phyloP scores from a whole-genome alignment of 35 echinoderm and acorn worm species.

The Diadema setosum region DNA sequence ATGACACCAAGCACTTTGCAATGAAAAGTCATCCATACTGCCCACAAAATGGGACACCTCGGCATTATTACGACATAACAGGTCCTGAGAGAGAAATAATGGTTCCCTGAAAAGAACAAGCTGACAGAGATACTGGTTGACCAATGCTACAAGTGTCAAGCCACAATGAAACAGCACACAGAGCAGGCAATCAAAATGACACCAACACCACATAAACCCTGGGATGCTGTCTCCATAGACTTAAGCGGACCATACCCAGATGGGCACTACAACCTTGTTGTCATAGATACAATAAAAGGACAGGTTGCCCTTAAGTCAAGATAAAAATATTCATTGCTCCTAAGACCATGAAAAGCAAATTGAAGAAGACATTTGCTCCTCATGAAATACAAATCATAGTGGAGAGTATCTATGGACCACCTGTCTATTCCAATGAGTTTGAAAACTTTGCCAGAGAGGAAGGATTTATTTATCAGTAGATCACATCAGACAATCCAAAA shows the following conservation, averaged over 20 bases:
- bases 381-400: no score
- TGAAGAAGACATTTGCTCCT: no score
- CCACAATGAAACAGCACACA: conserved; percentile 32
- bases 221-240: conserved; percentile 51
- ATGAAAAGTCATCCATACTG: conserved; percentile 42
- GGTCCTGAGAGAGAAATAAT: conserved; percentile 44
- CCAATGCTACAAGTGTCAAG: conserved; percentile 44
- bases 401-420: no score
- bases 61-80: conserved; percentile 51
- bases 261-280: conserved; percentile 73
- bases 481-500: no score
- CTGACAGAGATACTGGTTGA: conserved; percentile 8
- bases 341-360: no score
- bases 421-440: no score
- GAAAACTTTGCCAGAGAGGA: no score
- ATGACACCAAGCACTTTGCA: no score
- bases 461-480: no score
- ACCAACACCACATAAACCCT: conserved; percentile 46
- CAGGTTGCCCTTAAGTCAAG: conserved; percentile 47
- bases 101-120: conserved; percentile 30
- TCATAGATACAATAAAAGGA: conserved; percentile 56
- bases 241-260: conserved; percentile 71
- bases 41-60: conserved; percentile 54
- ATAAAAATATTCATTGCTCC: background rate
- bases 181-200: conserved; percentile 56